Conservation (phyloP, 2,888 invertebrate species). For the Scaptomyza caliginosa region DNA sequence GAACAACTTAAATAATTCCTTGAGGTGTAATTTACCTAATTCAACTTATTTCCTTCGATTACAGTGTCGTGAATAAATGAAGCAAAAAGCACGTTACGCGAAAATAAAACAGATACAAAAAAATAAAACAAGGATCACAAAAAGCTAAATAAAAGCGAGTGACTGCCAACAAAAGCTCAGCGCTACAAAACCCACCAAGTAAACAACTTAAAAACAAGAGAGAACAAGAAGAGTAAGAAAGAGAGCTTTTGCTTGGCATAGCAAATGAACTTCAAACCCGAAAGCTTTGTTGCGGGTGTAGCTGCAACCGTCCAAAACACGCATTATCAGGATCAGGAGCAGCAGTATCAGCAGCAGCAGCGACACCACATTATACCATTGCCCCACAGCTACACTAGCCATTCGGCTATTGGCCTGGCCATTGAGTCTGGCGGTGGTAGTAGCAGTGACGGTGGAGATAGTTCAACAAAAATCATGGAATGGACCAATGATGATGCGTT, state of each 20-base stretch:
- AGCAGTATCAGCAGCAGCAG: conserved; percentile 14
- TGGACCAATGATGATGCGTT: conserved; percentile 84
- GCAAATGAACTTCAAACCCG: conserved; percentile 79
- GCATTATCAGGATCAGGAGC: conserved; percentile 19
- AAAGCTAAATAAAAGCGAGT: conserved; percentile 9
- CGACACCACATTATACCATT: conserved; percentile 56
- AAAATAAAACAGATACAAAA: conserved; percentile 39
- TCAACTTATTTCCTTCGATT: conserved; percentile 14
- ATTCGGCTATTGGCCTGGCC: conserved; percentile 20
- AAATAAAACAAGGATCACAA: conserved; percentile 6
- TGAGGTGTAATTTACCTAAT: conserved; percentile 13
- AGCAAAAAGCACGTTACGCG: conserved; percentile 71
- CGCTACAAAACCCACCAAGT: conserved; percentile 40
- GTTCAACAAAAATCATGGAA: conserved; percentile 80
- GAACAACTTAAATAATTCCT: too few species aligned
- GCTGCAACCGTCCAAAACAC: conserved; percentile 54
- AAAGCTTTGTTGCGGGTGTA: conserved; percentile 63
- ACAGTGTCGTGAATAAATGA: conserved; percentile 43
- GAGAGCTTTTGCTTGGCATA: conserved; percentile 9
- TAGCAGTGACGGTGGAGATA: conserved; percentile 27
- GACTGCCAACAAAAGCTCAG: conserved; percentile 32
- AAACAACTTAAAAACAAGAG: conserved; percentile 34
- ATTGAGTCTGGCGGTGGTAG: conserved; percentile 18
- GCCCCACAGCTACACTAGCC: conserved; percentile 45
- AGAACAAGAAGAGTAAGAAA: conserved; percentile 1